Conservation (phyloP, 2,113 vertebrate species). For the Nothobranchius furzeri region DNA sequence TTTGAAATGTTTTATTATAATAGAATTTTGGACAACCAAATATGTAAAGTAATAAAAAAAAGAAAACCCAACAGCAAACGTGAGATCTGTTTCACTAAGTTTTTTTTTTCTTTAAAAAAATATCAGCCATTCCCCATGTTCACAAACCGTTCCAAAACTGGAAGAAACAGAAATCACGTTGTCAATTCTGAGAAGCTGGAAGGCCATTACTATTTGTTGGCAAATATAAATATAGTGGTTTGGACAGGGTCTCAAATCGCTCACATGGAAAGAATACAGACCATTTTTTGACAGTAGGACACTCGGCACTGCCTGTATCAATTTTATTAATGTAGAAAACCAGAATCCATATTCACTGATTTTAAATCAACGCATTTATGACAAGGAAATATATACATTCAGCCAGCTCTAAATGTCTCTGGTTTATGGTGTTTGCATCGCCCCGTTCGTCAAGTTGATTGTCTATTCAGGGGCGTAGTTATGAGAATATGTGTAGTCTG, state of each 20-base stretch:
- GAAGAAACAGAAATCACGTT: conserved; percentile 66
- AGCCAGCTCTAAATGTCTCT: conserved; percentile 71
- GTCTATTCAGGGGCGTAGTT: conserved; percentile 75
- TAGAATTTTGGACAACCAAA: conserved; percentile 79
- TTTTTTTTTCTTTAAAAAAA: conserved; percentile 79
- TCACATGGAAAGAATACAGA: conserved; percentile 76
- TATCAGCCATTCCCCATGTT: conserved; percentile 75
- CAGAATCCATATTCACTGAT: conserved; percentile 58
- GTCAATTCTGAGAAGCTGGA: conserved; percentile 72
- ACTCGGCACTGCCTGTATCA: conserved; percentile 74
- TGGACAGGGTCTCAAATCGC: conserved; percentile 77
- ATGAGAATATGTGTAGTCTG: conserved; percentile 76
- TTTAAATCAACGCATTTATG: conserved; percentile 68
- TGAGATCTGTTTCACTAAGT: conserved; percentile 63
- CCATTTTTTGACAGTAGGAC: conserved; percentile 70
- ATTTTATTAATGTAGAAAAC: conserved; percentile 78
- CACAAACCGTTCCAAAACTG: conserved; percentile 74
- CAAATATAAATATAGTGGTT: conserved; percentile 87
- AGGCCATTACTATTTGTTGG: conserved; percentile 80
- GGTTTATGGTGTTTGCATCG: conserved; percentile 47
- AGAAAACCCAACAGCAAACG: conserved; percentile 70
- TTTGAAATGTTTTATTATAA: conserved; percentile 80
- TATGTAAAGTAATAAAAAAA: conserved; percentile 67
- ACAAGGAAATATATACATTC: conserved; percentile 82
- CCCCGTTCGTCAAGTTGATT: conserved; percentile 56